phyloP scores from a whole-genome alignment of 2,888 invertebrate species.

The Ochlodes sylvanus region DNA sequence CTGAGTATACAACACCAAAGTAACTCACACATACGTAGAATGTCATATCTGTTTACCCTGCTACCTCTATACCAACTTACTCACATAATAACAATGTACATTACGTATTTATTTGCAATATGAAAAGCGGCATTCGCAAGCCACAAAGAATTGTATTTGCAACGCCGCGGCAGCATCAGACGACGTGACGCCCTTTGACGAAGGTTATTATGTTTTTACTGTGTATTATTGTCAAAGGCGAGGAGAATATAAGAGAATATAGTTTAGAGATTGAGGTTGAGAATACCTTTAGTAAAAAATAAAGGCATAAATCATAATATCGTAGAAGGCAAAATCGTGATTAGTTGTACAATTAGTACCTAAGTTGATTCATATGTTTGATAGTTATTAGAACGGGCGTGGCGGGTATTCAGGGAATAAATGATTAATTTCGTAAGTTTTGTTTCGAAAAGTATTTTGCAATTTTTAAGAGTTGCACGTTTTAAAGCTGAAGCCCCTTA shows the following conservation, averaged over 20 bases:
- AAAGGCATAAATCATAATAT: background rate
- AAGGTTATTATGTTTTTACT: conserved; percentile 12
- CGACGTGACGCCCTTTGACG: conserved; percentile 3
- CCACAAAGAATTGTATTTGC: conserved; percentile 1
- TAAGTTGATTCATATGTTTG: too few relatives aligned
- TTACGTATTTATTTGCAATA: conserved; percentile 1
- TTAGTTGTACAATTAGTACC: background rate
- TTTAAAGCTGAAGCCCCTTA: too few relatives aligned
- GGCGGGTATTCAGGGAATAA: background rate
- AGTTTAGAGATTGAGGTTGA: background rate
- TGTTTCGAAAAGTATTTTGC: background rate
- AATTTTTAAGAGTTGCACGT: too few relatives aligned
- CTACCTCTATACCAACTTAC: background rate
- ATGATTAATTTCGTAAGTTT: background rate
- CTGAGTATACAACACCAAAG: too few relatives aligned
- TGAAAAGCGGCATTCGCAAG: background rate
- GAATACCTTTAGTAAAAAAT: background rate
- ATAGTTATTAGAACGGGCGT: too few relatives aligned
- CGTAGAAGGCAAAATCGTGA: background rate
- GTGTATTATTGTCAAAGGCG: background rate
- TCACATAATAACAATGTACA: background rate
- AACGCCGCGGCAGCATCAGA: background rate
- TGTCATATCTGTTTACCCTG: background rate
- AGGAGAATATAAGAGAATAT: background rate
- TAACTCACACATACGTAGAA: too few relatives aligned